Evolutionary conservation across 1,140 invertebrate genomes (phyloP), one percentile per base, ranked within the genome.

Genomic region (Bombus waltoni): DNA sequence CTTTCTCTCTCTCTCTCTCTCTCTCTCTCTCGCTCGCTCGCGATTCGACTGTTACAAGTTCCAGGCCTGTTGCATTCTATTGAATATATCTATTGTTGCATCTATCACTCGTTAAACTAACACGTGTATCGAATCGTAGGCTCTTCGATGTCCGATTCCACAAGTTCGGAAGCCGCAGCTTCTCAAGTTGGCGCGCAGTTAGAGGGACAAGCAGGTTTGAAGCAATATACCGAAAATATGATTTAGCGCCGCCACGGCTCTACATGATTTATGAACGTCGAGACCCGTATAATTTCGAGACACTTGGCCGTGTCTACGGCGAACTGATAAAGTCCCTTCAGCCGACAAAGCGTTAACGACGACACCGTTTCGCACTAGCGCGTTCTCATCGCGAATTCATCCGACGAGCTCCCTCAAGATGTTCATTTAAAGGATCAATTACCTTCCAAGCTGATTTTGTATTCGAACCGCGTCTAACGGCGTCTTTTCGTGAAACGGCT

Each of bases 381-480:
- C 38, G 28, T 68, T 65, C 84, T 86, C 84, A 81, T 86, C 73
- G 74, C 59, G 85, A 71, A 87, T 87, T 87, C 82, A 77, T 78
- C 44, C n/a, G 82, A 40, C 73, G 44, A 53, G 25, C 62, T 77
- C 73, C 73, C 74, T 74, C 81, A 83, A 83, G 76, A 84, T 84
- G 83, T 53, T 85, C 78, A 76, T 83, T 72, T 72, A 47, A 68
- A 72, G 81, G 73, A 86, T 70, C 85, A 83, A 86, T 86, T 86
- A 86, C 66, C 42, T 40, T n/a, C 40, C 25, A 35, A 18, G 8
- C 57, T 87, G 78, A 87, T 87, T 83, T 72, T 53, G 81, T 87
- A 87, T 87, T 83, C 85, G 57, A 28, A 42, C n/a, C 70, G 85
- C 74, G 74, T 87, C 35, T 38, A 38, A 11, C 32, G 59, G 38